These are phyloP conservation scores for Prorops nasuta DNA, from an alignment of 1,140 invertebrate genomes.

Conservation along the genomic window DNA sequence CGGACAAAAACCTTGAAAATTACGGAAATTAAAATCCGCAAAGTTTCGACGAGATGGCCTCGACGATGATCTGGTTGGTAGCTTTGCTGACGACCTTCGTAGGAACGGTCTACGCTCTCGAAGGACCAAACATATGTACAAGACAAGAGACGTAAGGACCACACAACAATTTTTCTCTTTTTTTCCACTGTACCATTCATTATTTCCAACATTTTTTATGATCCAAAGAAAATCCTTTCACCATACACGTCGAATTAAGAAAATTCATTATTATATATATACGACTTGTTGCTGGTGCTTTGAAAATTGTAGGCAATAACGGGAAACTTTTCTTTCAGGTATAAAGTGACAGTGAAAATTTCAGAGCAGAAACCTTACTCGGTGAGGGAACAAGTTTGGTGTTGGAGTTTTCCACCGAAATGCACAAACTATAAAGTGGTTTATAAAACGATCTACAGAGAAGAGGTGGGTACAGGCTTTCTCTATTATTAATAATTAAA, in stretches of 20 bases:
- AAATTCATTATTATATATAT: conserved; percentile 1
- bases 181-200: neutral
- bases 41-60: conserved; percentile 6
- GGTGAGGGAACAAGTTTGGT: conserved; percentile 77
- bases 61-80: conserved; percentile 11
- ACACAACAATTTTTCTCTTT: neutral
- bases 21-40: neutral
- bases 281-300: conserved; percentile 8
- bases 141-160: conserved; percentile 41
- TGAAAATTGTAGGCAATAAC: neutral
- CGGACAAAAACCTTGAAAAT: too few species aligned
- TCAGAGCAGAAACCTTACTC: conserved; percentile 79
- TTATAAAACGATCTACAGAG: conserved; percentile 70
- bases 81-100: conserved; percentile 11
- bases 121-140: conserved; percentile 50
- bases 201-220: neutral
- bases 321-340: conserved; percentile 53
- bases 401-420: conserved; percentile 77
- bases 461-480: conserved; percentile 56
- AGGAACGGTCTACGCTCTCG: conserved; percentile 23
- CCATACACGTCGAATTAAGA: neutral
- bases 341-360: conserved; percentile 69
- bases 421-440: conserved; percentile 84
- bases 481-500: too few species aligned
- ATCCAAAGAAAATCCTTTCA: neutral